phyloP scores from a whole-genome alignment of 2,113 vertebrate genomes.

The Bubo blakistoni region DNA sequence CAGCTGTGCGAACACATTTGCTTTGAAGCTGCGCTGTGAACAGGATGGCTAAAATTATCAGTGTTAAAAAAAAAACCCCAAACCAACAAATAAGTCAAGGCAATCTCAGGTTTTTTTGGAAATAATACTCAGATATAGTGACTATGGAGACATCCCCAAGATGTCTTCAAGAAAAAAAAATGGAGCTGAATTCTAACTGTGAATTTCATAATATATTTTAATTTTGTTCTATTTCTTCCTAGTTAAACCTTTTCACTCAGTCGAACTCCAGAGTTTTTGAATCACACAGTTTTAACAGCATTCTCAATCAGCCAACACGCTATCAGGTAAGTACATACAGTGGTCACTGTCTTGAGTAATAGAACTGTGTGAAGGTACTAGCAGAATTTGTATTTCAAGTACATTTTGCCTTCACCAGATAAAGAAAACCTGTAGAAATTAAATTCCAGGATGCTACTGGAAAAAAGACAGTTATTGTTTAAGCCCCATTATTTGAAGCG shows the following conservation, averaged over 20 bases:
- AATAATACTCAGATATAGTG: neutral
- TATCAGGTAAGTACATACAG: slow-evolving; percentile 80
- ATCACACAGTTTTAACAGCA: slow-evolving; percentile 88
- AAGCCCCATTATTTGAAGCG: neutral
- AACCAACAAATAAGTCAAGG: neutral
- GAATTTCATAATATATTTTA: slow-evolving; percentile 29
- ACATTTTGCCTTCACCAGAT: neutral
- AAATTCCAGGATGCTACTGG: neutral
- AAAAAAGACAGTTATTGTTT: neutral
- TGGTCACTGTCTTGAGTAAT: neutral
- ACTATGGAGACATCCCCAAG: neutral
- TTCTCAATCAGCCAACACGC: slow-evolving; percentile 86
- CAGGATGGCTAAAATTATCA: neutral
- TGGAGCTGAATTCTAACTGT: neutral
- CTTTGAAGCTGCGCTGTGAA: neutral
- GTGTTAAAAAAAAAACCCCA: neutral
- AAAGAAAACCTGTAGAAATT: neutral
- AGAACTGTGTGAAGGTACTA: neutral
- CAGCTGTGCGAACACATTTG: neutral
- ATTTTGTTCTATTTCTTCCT: slow-evolving; percentile 71
- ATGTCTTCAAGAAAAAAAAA: neutral
- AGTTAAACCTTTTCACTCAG: slow-evolving; percentile 88
- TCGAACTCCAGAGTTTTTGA: slow-evolving; percentile 85
- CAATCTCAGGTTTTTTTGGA: neutral
- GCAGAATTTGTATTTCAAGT: neutral